Base-by-base conservation (phyloP, 1,140 invertebrate genomes). In the Macrocentrus cingulum region DNA sequence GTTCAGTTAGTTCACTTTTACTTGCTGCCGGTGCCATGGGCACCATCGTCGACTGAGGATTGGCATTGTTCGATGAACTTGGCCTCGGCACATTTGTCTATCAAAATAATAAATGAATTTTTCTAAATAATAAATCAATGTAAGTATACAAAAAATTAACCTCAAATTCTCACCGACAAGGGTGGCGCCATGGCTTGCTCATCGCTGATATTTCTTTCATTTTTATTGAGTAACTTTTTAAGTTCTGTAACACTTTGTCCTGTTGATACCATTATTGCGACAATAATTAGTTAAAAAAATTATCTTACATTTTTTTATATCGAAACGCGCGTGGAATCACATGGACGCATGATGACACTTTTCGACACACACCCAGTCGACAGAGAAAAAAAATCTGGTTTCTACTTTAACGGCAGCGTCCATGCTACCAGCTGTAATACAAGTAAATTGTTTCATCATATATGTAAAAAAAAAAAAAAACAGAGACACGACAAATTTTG, bases 131-230 rank as follows among this genome's bases (percentile, higher is more conserved):
- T 23, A 37, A 45, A 51, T 15, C 8, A n/a, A 8, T 63, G 44
- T 36, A 37, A 13, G 23, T 9, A 23, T 22, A 8, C 34, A 2
- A 54, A 8, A 20, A 9, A 42, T n/a, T 44, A 39, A 51, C 29
- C 11, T 32, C 23, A 15, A 41, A 25, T 42, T 39, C 62, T 65
- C 68, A 77, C 76, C 15, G 72, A 68, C 1, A 68, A 63, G n/a
- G 75, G 75, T 1, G 74, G 75, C 23, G 69, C 74, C 74, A 77
- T 77, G 0, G 66, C 64, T 13, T 64, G 62, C 9, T 76, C 72
- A 2, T 77, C 69, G 1, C n/a, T 45, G 0, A 54, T 64, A 74
- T 69, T 70, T 70, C 69, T 78, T 0, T 54, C 65, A 0, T 74
- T 72, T 49, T 64, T 74, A 46, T 58, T 59, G 0, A 77, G 49